Conservation (phyloP, 1,140 invertebrate genomes). For the Phthorimaea operculella region DNA sequence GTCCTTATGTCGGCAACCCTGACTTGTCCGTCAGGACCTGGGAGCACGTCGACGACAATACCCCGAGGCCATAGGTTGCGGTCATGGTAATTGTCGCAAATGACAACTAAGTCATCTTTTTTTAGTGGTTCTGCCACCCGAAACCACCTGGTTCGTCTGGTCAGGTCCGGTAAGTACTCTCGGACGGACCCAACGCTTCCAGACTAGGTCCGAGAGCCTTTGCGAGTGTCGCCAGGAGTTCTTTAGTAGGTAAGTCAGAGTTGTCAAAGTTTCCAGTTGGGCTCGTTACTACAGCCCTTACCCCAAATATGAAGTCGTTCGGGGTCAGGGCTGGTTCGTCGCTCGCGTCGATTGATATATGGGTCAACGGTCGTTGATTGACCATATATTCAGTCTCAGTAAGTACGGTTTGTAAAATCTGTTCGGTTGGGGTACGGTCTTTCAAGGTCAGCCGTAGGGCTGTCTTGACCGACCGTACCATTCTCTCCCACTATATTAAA, state of each 20-base stretch:
- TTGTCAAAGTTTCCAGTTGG: background rate
- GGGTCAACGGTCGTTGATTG: no score
- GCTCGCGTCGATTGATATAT: no score
- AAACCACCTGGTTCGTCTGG: no score
- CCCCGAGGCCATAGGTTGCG: background rate
- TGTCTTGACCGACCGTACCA: no score
- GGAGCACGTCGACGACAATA: background rate
- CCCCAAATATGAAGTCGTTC: background rate
- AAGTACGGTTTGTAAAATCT: no score
- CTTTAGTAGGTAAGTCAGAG: background rate
- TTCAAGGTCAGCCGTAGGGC: no score
- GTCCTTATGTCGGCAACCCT: background rate
- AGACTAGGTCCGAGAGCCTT: background rate
- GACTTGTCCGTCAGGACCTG: background rate
- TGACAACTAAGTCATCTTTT: background rate
- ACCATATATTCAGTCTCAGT: no score
- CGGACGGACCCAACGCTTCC: background rate
- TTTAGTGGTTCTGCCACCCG: background rate
- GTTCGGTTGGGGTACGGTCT: no score
- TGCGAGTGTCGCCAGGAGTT: background rate
- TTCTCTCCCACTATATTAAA: no score
- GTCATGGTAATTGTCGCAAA: background rate
- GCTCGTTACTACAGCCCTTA: background rate
- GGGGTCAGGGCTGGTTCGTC: no score
- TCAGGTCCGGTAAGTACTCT: background rate